phyloP scores from a whole-genome alignment of 2,888 invertebrate genomes.

The Tachina grossa region DNA sequence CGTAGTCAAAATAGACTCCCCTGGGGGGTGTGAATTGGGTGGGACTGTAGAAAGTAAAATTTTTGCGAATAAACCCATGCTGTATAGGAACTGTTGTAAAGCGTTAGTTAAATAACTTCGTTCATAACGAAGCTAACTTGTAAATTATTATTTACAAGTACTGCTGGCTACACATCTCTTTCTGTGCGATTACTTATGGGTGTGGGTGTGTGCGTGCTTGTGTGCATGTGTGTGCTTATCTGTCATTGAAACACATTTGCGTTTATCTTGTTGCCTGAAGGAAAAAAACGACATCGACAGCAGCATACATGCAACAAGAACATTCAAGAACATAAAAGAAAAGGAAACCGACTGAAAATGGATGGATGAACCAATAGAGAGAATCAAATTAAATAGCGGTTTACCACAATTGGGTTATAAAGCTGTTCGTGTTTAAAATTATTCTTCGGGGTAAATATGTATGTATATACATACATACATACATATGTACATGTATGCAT shows the following conservation, averaged over 20 bases:
- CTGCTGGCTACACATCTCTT: background rate
- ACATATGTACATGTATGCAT: background rate
- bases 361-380: constrained; percentile 46
- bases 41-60: too few species aligned
- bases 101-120: too few species aligned
- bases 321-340: constrained; percentile 33
- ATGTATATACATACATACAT: background rate
- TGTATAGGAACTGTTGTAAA: too few species aligned
- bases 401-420: constrained; percentile 63
- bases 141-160: background rate
- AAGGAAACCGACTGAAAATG: constrained; percentile 53
- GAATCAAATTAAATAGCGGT: constrained; percentile 60
- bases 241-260: constrained; percentile 56
- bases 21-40: too few species aligned
- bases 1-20: too few species aligned
- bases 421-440: constrained; percentile 34
- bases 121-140: too few species aligned
- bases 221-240: constrained; percentile 41
- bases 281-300: constrained; percentile 51
- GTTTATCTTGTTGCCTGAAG: constrained; percentile 50
- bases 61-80: too few species aligned
- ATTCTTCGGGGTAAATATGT: background rate
- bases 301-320: constrained; percentile 19
- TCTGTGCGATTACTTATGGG: background rate
- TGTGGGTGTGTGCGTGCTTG: background rate